Evolutionary conservation across 2,888 invertebrate species (phyloP).

Genomic region (Vanessa cardui): DNA sequence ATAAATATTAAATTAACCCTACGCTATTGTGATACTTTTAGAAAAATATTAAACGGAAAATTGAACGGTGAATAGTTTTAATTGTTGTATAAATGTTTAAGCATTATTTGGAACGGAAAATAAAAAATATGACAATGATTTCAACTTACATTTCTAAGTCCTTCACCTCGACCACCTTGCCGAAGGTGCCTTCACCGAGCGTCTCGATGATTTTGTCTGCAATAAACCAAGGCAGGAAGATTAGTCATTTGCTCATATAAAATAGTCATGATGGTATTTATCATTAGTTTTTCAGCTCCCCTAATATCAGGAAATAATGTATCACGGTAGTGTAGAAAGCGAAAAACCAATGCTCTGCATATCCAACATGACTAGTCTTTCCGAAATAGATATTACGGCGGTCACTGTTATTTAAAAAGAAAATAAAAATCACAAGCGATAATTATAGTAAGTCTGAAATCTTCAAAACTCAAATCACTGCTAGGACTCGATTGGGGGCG

Average conservation of each 20-base stretch:
- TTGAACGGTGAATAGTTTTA: no score
- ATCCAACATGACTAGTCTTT: constrained; percentile 63
- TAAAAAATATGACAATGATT: not conserved
- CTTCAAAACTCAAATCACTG: constrained; percentile 58
- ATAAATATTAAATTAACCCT: not conserved
- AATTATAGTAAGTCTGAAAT: constrained; percentile 45
- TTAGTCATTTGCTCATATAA: constrained; percentile 56
- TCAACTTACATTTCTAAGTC: constrained; percentile 95
- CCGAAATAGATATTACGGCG: constrained; percentile 33
- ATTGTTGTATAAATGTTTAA: not conserved
- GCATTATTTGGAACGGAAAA: not conserved
- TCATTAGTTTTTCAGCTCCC: constrained; percentile 49
- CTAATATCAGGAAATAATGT: constrained; percentile 19
- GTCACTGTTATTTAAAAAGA: constrained; percentile 44
- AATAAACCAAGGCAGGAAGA: constrained; percentile 84
- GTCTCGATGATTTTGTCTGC: constrained; percentile 99
- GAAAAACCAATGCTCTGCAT: constrained; percentile 43
- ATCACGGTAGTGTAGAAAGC: constrained; percentile 11
- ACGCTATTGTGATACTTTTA: no score
- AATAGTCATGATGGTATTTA: constrained; percentile 69
- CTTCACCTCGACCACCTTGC: constrained; percentile 99
- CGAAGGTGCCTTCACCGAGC: constrained; percentile 99
- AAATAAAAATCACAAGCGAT: constrained; percentile 50
- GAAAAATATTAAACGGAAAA: no score
- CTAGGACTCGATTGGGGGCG: constrained; percentile 48